Conservation (phyloP, 2,113 vertebrate species). For the Riparia riparia region DNA sequence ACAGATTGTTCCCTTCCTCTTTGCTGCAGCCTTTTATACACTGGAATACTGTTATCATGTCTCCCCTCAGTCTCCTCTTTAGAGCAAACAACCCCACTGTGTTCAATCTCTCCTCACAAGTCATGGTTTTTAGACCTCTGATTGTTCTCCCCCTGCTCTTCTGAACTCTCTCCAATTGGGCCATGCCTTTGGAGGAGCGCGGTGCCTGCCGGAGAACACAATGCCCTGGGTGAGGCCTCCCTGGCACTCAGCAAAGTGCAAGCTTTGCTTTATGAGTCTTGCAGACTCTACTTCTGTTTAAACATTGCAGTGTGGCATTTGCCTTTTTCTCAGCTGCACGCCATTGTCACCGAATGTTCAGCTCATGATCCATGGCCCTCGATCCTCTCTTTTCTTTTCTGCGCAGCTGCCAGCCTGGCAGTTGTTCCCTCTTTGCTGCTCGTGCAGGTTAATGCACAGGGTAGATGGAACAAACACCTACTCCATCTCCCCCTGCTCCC, state of each 20-base stretch:
- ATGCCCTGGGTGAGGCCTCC: not conserved
- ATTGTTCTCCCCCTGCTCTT: not conserved
- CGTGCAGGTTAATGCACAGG: not conserved
- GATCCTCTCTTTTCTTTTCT: not conserved
- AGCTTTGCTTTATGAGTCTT: not conserved
- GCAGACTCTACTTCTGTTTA: slow-evolving; percentile 8
- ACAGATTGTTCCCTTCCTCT: slow-evolving; percentile 22
- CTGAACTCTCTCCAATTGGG: slow-evolving; percentile 23
- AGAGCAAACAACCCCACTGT: slow-evolving; percentile 54
- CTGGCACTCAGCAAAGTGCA: slow-evolving; percentile 34
- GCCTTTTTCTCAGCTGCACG: slow-evolving; percentile 52
- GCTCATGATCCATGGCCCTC: not conserved
- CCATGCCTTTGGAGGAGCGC: not conserved
- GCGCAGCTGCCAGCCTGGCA: not conserved
- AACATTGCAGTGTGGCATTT: not conserved
- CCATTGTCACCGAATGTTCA: not conserved
- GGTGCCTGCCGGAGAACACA: slow-evolving; percentile 19
- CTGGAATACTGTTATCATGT: not conserved
- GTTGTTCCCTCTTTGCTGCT: not conserved
- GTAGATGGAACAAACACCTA: slow-evolving; percentile 6
- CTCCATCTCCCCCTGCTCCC: not conserved
- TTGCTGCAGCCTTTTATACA: not conserved
- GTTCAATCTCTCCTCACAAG: slow-evolving; percentile 51
- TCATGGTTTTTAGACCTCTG: slow-evolving; percentile 32
- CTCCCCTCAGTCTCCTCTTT: not conserved